phyloP scores from a whole-genome alignment of 2,797 vertebrate genomes.

The Chelonia mydas region DNA sequence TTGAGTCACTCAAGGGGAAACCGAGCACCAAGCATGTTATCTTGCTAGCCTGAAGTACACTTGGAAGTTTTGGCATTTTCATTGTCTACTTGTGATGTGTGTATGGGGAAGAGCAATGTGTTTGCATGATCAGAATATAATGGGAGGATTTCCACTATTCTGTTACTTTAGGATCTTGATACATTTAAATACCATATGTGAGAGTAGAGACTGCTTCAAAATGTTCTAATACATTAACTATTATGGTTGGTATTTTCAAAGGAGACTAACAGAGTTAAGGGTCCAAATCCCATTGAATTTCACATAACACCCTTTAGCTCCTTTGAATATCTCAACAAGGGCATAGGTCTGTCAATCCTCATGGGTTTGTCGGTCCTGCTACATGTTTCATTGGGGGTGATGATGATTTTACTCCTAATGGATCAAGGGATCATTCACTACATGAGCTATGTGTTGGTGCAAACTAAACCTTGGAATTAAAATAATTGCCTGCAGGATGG shows the following conservation, averaged over 20 bases:
- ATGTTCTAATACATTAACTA: background rate
- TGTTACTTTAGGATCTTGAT: background rate
- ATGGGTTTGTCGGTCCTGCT: accelerated
- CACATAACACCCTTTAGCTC: background rate
- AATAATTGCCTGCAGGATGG: background rate
- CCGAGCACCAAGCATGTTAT: background rate
- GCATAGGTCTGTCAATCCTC: background rate
- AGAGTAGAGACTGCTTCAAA: background rate
- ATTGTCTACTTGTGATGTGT: background rate
- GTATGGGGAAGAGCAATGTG: background rate
- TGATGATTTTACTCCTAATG: background rate
- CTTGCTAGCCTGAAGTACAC: background rate
- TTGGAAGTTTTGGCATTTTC: background rate
- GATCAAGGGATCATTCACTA: background rate
- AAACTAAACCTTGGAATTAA: background rate
- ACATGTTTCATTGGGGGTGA: background rate
- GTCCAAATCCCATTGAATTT: background rate
- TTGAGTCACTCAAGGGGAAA: background rate
- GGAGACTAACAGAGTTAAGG: background rate
- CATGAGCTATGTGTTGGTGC: background rate
- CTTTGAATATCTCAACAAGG: background rate
- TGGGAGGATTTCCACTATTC: background rate
- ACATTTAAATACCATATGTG: background rate
- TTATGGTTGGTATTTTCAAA: background rate
- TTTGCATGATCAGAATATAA: background rate